Evolutionary conservation across 2,113 vertebrate species (phyloP).

Genomic region (Megaceryle maxima): DNA sequence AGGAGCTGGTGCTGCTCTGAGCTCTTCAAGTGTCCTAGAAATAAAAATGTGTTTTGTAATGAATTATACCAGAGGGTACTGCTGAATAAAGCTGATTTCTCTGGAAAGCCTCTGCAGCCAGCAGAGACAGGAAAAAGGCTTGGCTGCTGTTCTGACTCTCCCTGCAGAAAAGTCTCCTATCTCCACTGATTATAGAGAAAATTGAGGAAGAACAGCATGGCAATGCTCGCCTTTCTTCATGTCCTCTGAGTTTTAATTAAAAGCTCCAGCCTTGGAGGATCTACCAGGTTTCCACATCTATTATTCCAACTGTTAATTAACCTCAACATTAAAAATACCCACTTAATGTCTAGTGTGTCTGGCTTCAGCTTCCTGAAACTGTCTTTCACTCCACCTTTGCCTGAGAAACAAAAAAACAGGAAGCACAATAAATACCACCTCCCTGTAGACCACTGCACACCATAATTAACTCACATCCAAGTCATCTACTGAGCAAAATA

Average conservation of each 20-base stretch:
- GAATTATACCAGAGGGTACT: neutral
- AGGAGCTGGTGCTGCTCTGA: neutral
- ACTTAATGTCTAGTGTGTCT: neutral
- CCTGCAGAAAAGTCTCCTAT: neutral
- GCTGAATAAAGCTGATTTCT: neutral
- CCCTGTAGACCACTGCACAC: neutral
- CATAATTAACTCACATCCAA: neutral
- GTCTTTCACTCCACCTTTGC: neutral
- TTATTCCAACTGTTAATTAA: conserved; percentile 42
- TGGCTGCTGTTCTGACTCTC: neutral
- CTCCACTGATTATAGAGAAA: neutral
- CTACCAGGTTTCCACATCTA: neutral
- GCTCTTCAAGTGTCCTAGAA: neutral
- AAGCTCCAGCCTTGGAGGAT: neutral
- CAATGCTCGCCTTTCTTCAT: neutral
- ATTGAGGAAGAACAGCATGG: neutral
- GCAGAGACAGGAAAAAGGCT: neutral
- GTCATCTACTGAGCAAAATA: neutral
- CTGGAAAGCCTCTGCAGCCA: neutral
- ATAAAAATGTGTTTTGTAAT: neutral
- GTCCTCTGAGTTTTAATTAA: neutral
- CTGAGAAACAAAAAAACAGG: neutral
- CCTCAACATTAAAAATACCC: neutral
- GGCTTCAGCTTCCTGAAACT: neutral
- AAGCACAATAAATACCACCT: neutral